Percentiles rank a stretch among this genome's conserved stretches.
Evolutionary conservation across 2,797 vertebrate species (phyloP).

Genomic region (Catostomus latipinnis): DNA sequence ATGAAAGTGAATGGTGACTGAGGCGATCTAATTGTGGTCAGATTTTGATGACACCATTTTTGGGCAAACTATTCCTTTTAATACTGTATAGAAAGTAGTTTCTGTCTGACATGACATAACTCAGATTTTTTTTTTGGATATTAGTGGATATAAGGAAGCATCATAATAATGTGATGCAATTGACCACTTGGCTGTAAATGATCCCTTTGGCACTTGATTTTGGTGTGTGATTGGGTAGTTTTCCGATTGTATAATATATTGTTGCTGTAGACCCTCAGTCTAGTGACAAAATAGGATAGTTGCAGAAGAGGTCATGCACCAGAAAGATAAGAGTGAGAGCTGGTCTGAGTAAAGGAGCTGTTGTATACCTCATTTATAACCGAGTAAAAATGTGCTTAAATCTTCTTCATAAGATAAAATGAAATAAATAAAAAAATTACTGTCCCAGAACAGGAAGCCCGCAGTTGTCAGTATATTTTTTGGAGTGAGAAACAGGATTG

Average conservation of each 20-base stretch:
- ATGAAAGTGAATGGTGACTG: too few species aligned
- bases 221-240: slow-evolving; percentile 45
- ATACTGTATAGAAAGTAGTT: slow-evolving; percentile 58
- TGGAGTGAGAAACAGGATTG: slow-evolving; percentile 72
- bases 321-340: slow-evolving; percentile 72
- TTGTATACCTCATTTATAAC: slow-evolving; percentile 98
- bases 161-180: slow-evolving; percentile 27
- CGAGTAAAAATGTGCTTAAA: slow-evolving; percentile 91
- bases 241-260: slow-evolving; percentile 44
- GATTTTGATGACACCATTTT: too few species aligned
- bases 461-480: slow-evolving; percentile 67
- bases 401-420: slow-evolving; percentile 78
- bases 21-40: too few species aligned
- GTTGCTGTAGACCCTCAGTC: slow-evolving; percentile 52
- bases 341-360: slow-evolving; percentile 81
- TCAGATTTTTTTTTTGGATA: slow-evolving; percentile 57
- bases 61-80: slow-evolving; percentile 19
- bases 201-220: slow-evolving; percentile 48
- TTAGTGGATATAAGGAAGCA: slow-evolving; percentile 26
- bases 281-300: slow-evolving; percentile 63
- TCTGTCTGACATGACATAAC: slow-evolving; percentile 58
- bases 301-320: slow-evolving; percentile 39
- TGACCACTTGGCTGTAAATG: slow-evolving; percentile 49
- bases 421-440: slow-evolving; percentile 54
- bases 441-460: slow-evolving; percentile 76